These are phyloP conservation scores for Styela clava DNA, from an alignment of 23 tunicate genomes.

Conservation along the genomic window DNA sequence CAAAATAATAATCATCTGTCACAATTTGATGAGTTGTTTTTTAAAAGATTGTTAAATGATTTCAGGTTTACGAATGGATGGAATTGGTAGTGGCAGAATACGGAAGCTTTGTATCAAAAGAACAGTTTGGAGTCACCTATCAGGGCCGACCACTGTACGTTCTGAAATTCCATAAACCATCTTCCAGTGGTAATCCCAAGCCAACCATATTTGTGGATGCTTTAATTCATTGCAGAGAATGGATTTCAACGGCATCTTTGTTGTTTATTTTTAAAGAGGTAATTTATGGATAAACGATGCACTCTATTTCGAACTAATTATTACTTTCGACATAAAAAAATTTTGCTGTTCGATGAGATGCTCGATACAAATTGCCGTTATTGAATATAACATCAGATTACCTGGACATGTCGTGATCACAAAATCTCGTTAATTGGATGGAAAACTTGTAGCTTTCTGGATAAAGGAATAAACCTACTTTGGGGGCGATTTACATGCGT, in stretches of 20 bases:
- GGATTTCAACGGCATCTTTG: slow-evolving; percentile 66
- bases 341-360: too few relatives aligned
- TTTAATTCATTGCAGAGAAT: slow-evolving; percentile 71
- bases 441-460: too few relatives aligned
- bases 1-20: too few relatives aligned
- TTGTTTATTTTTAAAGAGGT: slow-evolving; percentile 56
- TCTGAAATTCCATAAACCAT: slow-evolving; percentile 14
- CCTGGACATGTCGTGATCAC: too few relatives aligned
- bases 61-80: slow-evolving; percentile 49
- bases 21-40: too few relatives aligned
- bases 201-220: slow-evolving; percentile 73
- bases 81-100: slow-evolving; percentile 32
- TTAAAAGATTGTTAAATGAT: not conserved
- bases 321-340: too few relatives aligned
- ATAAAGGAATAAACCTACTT: too few relatives aligned
- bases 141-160: slow-evolving; percentile 41
- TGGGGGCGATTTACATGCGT: too few relatives aligned
- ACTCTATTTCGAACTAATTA: too few relatives aligned
- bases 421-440: too few relatives aligned
- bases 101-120: not conserved
- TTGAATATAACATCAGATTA: too few relatives aligned
- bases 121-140: slow-evolving; percentile 33
- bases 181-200: not conserved
- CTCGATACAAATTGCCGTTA: too few relatives aligned
- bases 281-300: slow-evolving; percentile 12